These are phyloP conservation scores for Gryllus bimaculatus DNA, from an alignment of 1,140 invertebrate genomes.

Conservation along the genomic window DNA sequence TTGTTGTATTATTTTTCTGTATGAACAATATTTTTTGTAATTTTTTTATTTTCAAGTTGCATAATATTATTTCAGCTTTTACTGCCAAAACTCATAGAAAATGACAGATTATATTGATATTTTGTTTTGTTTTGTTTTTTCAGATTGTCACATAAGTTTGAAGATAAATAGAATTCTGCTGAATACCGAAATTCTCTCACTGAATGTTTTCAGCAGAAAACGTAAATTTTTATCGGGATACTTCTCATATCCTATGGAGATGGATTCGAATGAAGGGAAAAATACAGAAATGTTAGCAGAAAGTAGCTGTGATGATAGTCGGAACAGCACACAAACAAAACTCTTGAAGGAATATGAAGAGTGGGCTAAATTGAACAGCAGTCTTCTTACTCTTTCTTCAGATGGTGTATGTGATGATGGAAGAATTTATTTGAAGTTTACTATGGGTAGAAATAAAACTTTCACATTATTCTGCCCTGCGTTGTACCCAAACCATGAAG, in stretches of 20 bases:
- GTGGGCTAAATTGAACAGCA: slow-evolving; percentile 14
- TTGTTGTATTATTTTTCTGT: no score
- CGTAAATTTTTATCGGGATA: not conserved
- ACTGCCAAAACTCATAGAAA: no score
- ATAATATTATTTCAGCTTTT: no score
- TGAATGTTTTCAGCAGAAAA: not conserved
- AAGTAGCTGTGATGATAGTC: not conserved
- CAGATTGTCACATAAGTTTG: not conserved
- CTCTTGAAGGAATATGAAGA: slow-evolving; percentile 10
- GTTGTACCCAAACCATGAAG: slow-evolving; percentile 25
- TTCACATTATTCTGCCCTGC: slow-evolving; percentile 20
- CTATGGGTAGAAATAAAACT: slow-evolving; percentile 9
- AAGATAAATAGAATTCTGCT: not conserved
- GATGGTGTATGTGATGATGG: slow-evolving; percentile 19
- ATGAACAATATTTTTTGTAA: no score
- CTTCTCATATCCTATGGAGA: not conserved
- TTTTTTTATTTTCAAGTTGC: no score
- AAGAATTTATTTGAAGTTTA: slow-evolving; percentile 13
- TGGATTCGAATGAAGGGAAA: not conserved
- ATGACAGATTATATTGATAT: not conserved
- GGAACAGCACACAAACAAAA: not conserved
- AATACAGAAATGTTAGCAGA: not conserved
- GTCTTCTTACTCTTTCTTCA: slow-evolving; percentile 6
- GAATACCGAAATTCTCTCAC: not conserved
- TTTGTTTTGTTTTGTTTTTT: not conserved